Percentiles rank a stretch among this genome's conserved stretches.
These are phyloP conservation scores for Onychostoma macrolepis DNA, from an alignment of 2,113 vertebrate genomes.

Conservation along the genomic window DNA sequence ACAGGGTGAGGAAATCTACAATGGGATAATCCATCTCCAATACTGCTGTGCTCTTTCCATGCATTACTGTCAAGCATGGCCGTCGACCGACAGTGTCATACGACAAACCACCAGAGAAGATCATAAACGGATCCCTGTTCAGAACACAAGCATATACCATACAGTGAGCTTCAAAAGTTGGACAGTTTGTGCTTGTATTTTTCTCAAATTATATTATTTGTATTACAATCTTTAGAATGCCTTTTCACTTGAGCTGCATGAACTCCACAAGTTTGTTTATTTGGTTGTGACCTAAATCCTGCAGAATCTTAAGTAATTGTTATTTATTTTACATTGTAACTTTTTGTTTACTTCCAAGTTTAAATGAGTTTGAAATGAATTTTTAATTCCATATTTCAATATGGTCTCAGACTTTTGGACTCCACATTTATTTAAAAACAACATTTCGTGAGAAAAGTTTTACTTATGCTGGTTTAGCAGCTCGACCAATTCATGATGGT, in stretches of 20 bases:
- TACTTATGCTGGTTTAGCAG: not conserved
- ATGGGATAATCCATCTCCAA: conserved; percentile 99
- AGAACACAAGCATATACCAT: conserved; percentile 55
- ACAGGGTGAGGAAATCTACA: conserved; percentile 97
- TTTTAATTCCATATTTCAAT: not conserved
- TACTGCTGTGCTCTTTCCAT: conserved; percentile 96
- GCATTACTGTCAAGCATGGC: conserved; percentile 98
- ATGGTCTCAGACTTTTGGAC: not conserved
- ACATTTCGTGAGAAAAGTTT: not conserved
- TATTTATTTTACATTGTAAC: not conserved
- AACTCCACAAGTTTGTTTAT: not conserved
- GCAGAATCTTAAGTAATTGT: not conserved
- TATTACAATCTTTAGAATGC: too few species aligned
- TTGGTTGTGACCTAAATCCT: not conserved
- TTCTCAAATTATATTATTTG: not conserved
- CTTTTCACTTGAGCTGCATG: not conserved
- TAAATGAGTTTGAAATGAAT: not conserved
- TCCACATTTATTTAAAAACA: not conserved
- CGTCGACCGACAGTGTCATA: conserved; percentile 96
- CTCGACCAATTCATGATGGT: not conserved
- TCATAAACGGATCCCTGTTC: conserved; percentile 94
- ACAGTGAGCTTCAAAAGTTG: not conserved
- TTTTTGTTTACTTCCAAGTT: not conserved
- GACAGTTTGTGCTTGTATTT: not conserved
- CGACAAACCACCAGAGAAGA: conserved; percentile 95